phyloP scores from a whole-genome alignment of 1,140 invertebrate species.

The Sinella curviseta region DNA sequence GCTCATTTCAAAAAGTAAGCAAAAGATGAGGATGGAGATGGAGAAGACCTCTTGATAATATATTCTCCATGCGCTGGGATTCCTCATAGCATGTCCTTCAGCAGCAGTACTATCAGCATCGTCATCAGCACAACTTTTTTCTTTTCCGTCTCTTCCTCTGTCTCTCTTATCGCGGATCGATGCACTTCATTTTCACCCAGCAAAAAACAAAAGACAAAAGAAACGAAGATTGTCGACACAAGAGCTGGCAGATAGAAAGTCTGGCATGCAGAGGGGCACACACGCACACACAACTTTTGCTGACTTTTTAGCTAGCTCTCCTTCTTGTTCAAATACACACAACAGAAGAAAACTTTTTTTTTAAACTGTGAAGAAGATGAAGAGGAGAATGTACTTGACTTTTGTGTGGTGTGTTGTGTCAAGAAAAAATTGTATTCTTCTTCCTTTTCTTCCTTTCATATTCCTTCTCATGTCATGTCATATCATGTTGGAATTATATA shows the following conservation, averaged over 20 bases:
- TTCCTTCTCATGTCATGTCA: too few species aligned
- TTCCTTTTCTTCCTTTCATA: too few species aligned
- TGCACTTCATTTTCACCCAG: slow-evolving; percentile 20
- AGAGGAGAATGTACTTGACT: not conserved
- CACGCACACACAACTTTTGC: too few species aligned
- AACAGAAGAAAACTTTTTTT: not conserved
- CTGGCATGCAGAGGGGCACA: too few species aligned
- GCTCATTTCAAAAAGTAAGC: too few species aligned
- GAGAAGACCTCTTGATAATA: not conserved
- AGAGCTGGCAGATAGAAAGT: too few species aligned
- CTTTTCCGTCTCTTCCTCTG: not conserved
- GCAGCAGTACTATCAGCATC: not conserved
- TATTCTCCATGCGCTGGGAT: not conserved
- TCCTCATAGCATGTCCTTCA: not conserved
- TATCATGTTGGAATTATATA: too few species aligned
- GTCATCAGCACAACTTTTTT: not conserved
- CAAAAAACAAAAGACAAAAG: not conserved
- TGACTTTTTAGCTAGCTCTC: too few species aligned
- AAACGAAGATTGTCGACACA: not conserved
- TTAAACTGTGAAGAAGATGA: not conserved
- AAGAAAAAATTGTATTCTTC: too few species aligned
- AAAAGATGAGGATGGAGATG: not conserved
- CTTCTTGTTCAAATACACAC: not conserved
- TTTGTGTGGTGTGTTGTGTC: not conserved
- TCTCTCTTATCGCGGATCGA: too few species aligned